A percentile compares a stretch with the other conserved stretches of the same genome.
These are phyloP conservation scores for Callaeas wilsoni DNA, from an alignment of 2,113 vertebrate genomes.

Conservation along the genomic window DNA sequence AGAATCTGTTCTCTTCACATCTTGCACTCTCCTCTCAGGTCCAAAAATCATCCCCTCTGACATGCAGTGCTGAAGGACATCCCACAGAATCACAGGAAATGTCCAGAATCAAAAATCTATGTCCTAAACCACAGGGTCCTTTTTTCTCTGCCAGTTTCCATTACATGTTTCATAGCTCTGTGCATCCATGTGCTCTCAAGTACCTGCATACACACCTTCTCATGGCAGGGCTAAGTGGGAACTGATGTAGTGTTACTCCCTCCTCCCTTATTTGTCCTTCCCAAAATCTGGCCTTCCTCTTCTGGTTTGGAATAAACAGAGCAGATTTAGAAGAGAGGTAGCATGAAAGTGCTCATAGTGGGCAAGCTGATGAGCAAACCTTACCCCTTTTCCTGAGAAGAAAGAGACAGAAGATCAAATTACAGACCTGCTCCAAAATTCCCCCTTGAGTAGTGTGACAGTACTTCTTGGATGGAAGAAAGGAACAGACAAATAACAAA, in stretches of 20 bases:
- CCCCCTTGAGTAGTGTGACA: neutral
- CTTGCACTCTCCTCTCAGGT: neutral
- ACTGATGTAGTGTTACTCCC: neutral
- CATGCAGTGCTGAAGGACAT: neutral
- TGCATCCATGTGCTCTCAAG: neutral
- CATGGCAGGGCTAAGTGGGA: neutral
- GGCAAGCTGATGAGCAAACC: neutral
- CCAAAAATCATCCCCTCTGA: neutral
- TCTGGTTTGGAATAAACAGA: neutral
- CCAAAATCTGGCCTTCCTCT: neutral
- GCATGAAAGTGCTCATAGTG: neutral
- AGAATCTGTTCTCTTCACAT: neutral
- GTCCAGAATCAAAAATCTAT: neutral
- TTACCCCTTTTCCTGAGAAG: neutral
- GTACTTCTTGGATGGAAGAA: neutral
- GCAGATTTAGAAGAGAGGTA: neutral
- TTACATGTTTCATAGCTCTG: neutral
- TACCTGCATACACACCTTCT: accelerated
- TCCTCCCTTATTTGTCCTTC: neutral
- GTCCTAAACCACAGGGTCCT: neutral
- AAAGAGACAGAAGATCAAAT: neutral
- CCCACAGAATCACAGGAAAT: neutral
- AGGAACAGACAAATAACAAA: neutral
- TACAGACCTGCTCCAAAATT: neutral
- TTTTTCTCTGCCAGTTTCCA: neutral